Conservation (phyloP, 2,113 vertebrate genomes). For the Gopherus evgoodei region DNA sequence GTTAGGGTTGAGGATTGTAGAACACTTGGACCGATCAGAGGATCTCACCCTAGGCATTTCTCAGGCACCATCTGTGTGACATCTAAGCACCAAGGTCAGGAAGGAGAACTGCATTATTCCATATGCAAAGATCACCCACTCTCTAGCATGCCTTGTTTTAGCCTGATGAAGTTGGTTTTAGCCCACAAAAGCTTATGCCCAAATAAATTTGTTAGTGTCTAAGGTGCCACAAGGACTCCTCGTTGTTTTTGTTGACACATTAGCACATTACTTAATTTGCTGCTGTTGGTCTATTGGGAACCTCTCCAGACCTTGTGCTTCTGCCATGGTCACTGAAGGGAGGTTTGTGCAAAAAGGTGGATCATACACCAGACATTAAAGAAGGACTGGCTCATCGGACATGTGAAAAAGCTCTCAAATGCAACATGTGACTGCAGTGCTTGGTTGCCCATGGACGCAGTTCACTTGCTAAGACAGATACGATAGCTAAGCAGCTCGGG, state of each 20-base stretch:
- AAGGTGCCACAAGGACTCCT: too few species aligned
- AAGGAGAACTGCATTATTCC: not conserved
- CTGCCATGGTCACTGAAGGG: not conserved
- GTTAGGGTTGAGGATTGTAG: not conserved
- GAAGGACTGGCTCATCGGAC: not conserved
- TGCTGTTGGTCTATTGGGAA: not conserved
- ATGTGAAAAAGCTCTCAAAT: not conserved
- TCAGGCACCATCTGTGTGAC: not conserved
- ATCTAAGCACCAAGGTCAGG: not conserved
- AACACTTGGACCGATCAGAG: not conserved
- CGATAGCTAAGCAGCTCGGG: not conserved
- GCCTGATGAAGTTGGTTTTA: too few species aligned
- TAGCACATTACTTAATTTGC: not conserved
- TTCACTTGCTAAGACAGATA: not conserved
- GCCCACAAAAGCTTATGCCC: too few species aligned
- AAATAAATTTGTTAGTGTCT: too few species aligned
- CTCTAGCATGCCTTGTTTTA: not conserved
- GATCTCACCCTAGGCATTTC: not conserved
- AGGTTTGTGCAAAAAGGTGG: not conserved
- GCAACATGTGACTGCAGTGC: not conserved
- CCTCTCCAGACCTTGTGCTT: not conserved
- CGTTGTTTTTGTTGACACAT: not conserved
- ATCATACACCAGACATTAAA: not conserved
- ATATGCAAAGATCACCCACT: not conserved
- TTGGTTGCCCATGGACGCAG: not conserved